Evolutionary conservation across 2,797 vertebrate species (phyloP).

Genomic region (Phrynocephalus guinanensis): DNA sequence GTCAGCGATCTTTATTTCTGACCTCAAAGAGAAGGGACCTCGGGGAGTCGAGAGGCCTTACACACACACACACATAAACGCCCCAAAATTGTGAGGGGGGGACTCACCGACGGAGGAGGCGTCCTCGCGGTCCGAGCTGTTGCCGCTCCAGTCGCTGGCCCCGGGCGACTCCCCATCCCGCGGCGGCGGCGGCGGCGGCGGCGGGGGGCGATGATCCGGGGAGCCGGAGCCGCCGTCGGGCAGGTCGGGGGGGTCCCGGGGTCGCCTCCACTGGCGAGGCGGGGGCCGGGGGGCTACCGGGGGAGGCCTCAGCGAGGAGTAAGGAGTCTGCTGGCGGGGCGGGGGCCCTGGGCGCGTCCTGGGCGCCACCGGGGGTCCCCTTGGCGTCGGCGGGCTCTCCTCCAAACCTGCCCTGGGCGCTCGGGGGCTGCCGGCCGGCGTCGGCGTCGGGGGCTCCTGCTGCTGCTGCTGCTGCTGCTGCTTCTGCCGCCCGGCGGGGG

Average conservation of each 20-base stretch:
- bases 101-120: slow-evolving; percentile 84
- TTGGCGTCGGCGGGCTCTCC: not conserved
- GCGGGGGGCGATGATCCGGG: slow-evolving; percentile 44
- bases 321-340: not conserved
- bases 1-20: too few species aligned
- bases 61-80: too few species aligned
- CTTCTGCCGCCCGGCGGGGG: not conserved
- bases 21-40: too few species aligned
- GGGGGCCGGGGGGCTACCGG: slow-evolving; percentile 56
- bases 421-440: slow-evolving; percentile 13
- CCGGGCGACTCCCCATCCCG: slow-evolving; percentile 74
- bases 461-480: too few species aligned
- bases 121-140: slow-evolving; percentile 91
- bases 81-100: too few species aligned
- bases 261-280: slow-evolving; percentile 63
- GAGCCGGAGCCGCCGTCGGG: slow-evolving; percentile 62
- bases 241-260: slow-evolving; percentile 79
- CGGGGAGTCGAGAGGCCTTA: not conserved
- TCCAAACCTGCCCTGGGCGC: slow-evolving; percentile 5
- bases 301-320: slow-evolving; percentile 23
- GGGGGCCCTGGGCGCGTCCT: too few species aligned
- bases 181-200: slow-evolving; percentile 17
- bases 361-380: not conserved
- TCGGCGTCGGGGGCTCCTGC: not conserved
- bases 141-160: slow-evolving; percentile 71